Evolutionary conservation across 2,888 invertebrate species (phyloP), one percentile per base, ranked within the genome.

Genomic region (Caenorhabditis angaria): DNA sequence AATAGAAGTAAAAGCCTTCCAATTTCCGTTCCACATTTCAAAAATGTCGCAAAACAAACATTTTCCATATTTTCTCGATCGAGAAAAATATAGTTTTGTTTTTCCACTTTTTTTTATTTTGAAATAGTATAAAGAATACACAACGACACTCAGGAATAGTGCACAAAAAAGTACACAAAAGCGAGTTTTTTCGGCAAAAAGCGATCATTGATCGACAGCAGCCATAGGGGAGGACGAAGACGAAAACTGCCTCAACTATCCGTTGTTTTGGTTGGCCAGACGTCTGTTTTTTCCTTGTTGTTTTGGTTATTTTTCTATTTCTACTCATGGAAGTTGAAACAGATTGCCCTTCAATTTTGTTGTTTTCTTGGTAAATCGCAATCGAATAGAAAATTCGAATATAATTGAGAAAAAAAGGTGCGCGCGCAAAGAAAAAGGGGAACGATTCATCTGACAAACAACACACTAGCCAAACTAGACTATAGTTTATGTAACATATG

Each of bases 101-200:
- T 41, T 41, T 18, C 41, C 10, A 41, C 18, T 41, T 41, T 41
- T 14, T 41, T 32, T 32, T 12, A 18, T 6, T 41, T 41, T 41
- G 41, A 41, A 41, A 41, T 10, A 41, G 41, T 41, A 41, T 41
- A 41, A 41, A 41, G 41, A 41, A 41, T 41, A 41, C 41, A 41
- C 41, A 41, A 2, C 6, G 41, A 41, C 41, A 41, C 41, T 41
- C 41, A 41, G 41, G 18, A 41, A 41, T 41, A 41, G 41, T 41
- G 41, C 41, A 41, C 41, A 41, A 41, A 41, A 41, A 41, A 41
- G 41, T 41, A 41, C 41, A 41, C 41, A 41, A 41, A 41, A 41
- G 41, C 41, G 41, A 41, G 41, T 41, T 41, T 41, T 32, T 41
- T 41, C 41, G 41, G 41, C 41, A 41, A 41, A 41, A 41, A 41